Base-by-base conservation (phyloP, 1,140 invertebrate species). In the Triops longicaudatus region DNA sequence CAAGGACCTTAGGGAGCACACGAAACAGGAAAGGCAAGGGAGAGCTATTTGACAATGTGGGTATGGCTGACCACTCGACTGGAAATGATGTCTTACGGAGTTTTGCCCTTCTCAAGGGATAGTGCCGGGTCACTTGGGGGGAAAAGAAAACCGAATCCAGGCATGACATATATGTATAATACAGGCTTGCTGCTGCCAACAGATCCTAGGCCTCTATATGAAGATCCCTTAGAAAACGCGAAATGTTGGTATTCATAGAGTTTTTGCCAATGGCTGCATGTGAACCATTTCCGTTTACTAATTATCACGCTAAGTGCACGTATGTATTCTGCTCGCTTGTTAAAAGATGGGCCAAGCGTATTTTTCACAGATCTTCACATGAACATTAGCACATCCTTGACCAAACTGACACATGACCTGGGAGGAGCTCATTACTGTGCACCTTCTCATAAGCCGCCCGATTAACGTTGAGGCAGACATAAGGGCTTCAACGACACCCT, bases 51-150 rank as follows among this genome's bases (percentile, higher is more conserved):
- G 50, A 63, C 50, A 63, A 63, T 63, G 50, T 63, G 50, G 50
- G 50, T 63, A 63, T 63, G 50, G 50, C 50, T 63, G 50, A 63
- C 50, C 50, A 63, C 50, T 63, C 50, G 50, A 63, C 50, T 63
- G 50, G 50, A 63, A 63, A 63, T 63, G 50, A 63, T 63, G 50
- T 63, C 50, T 63, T 63, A 63, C 50, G 50, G 50, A 63, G 50
- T 63, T 63, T 17, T 3, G 50, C 6, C 50, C 50, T 63, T 17
- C 50, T 22, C 14, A 17, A 63, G 50, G 50, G 50, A 22, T 10
- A 22, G 31, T 37, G 50, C 50, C 22, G 50, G n/a, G 50, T 63
- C 22, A 63, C 2, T 37, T 4, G 31, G 31, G 31, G 7, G 31
- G 31, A 7, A 14, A 17, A 63, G 50, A 63, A 63, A 63, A 63